Evolutionary conservation across 2,797 vertebrate species (phyloP), one percentile per base, ranked within the genome.

Genomic region (Ataeniobius toweri): DNA sequence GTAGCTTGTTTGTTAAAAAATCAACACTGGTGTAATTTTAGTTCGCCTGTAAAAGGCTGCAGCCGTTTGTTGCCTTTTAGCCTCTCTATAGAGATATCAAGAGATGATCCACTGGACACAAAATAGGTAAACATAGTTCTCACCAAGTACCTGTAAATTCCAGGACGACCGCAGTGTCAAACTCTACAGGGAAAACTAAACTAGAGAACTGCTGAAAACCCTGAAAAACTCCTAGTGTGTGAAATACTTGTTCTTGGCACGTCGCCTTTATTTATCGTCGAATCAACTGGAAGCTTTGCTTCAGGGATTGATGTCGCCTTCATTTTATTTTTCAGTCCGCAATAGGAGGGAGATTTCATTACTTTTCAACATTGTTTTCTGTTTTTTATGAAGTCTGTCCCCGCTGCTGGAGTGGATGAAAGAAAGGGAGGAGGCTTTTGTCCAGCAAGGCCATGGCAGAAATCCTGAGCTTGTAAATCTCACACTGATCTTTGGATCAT

Each of bases 401-500:
- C 78, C 74, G 83, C 79, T 13, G 80, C 86, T 41, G 71, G 50
- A 86, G 86, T 85, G 81, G 90, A 88, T 85, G 88, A 86, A 89
- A 79, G 80, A 78, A 80, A 76, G 87, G 83, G 81, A 91, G 89
- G 81, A 75, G 82, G 85, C 85, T 89, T 93, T 92, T 91, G 92
- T 93, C 83, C 80, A 67, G 75, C 39, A 22, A 36, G 89, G 83
- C 83, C 50, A 77, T 48, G 85, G 83, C 87, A 77, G 87, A 84
- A 88, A 84, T 85, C 83, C 75, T 31, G 86, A 85, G 90, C 83
- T 90, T 65, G 86, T 95, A 95, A 95, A 95, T 94, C 89, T 88
- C 80, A 83, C 72, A 6, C 86, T 91, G 90, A 93, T 93, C 92
- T 91, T 75, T 87, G 94, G 91, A 88, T 93, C 91, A 92, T 96